Evolutionary conservation across 2,888 invertebrate genomes (phyloP).

Genomic region (Limnephilus rhombicus): DNA sequence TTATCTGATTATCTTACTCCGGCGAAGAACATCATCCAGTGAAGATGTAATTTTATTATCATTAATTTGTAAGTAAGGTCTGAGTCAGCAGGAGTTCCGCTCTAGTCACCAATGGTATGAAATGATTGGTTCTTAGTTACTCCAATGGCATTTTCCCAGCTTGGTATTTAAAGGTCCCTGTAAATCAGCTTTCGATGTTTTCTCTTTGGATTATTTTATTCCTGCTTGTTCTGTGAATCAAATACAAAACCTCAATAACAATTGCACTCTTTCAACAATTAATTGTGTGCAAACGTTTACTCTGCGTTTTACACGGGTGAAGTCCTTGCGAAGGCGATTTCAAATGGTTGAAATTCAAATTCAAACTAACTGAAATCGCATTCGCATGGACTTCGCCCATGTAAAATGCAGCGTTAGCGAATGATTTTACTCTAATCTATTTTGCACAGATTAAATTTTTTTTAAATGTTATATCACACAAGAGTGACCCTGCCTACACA

Average conservation of each 20-base stretch:
- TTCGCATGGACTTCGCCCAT: background rate
- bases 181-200: background rate
- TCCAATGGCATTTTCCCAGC: slow-evolving; percentile 12
- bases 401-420: too few species aligned
- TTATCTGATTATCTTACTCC: background rate
- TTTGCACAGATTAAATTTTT: background rate
- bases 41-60: background rate
- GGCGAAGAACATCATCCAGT: background rate
- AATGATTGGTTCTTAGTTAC: slow-evolving; percentile 25
- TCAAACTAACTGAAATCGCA: too few species aligned
- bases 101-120: slow-evolving; percentile 37
- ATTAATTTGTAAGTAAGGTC: slow-evolving; percentile 8
- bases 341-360: too few species aligned
- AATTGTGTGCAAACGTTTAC: background rate
- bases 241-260: background rate
- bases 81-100: slow-evolving; percentile 10
- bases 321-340: too few species aligned
- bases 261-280: background rate
- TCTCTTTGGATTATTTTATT: background rate
- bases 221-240: background rate
- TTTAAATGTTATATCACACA: too few species aligned
- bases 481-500: too few species aligned
- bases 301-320: too few species aligned
- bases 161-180: background rate
- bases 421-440: background rate